Conservation (phyloP, 2,888 invertebrate genomes). For the Scelioninae gen. 1 region DNA sequence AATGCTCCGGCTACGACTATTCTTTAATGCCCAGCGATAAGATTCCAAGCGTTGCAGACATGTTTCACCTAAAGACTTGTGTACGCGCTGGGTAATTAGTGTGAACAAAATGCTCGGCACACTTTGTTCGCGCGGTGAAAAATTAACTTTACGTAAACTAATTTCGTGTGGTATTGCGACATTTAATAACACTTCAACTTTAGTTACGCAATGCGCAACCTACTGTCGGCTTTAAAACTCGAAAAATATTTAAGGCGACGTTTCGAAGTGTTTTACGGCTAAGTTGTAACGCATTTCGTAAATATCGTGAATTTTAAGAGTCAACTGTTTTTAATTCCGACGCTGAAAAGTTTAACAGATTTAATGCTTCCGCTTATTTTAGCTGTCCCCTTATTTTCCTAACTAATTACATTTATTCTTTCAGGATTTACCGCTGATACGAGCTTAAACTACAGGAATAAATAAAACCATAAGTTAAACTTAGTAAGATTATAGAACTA, state of each 20-base stretch:
- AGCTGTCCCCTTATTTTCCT: conserved; percentile 5
- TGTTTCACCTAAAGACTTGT: conserved; percentile 40
- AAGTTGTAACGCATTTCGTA: conserved; percentile 31
- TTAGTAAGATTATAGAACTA: conserved; percentile 10
- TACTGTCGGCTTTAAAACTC: conserved; percentile 23
- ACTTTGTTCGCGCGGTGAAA: conserved; percentile 60
- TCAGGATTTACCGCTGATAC: conserved; percentile 6
- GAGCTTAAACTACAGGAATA: conserved; percentile 1
- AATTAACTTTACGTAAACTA: conserved; percentile 64
- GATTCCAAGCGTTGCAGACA: conserved; percentile 32
- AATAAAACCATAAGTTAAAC: conserved; percentile 1
- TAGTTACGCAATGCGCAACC: conserved; percentile 41
- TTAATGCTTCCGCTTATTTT: conserved; percentile 20
- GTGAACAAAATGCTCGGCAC: conserved; percentile 48
- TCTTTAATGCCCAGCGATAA: conserved; percentile 31
- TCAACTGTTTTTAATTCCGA: conserved; percentile 40
- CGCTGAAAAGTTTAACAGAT: conserved; percentile 23
- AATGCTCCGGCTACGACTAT: conserved; percentile 4
- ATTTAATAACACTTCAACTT: conserved; percentile 57
- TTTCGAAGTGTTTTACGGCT: conserved; percentile 16
- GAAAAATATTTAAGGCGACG: conserved; percentile 31
- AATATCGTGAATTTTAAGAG: conserved; percentile 18
- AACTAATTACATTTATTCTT: conserved; percentile 33
- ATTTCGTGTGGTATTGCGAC: conserved; percentile 54
- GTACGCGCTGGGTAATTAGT: conserved; percentile 52